phyloP scores from a whole-genome alignment of 2,888 invertebrate species.

The Invenusta paracnida region DNA sequence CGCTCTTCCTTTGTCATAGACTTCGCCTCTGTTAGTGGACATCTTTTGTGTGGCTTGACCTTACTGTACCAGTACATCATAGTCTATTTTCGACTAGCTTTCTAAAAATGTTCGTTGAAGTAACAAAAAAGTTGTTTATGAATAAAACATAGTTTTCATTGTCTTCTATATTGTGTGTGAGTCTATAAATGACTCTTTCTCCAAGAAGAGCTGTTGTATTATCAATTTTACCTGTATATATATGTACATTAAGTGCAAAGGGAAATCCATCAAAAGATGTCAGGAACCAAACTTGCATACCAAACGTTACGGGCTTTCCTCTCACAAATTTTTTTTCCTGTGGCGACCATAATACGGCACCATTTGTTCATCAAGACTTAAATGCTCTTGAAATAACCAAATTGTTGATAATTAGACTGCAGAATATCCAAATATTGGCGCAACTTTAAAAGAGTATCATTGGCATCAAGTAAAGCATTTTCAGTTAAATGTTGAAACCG shows the following conservation, averaged over 20 bases:
- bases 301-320: conserved; percentile 4
- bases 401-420: not conserved
- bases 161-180: conserved; percentile 8
- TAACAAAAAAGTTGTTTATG: conserved; percentile 26
- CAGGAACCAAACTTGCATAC: not conserved
- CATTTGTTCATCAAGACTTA: conserved; percentile 31
- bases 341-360: conserved; percentile 10
- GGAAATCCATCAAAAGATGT: not conserved
- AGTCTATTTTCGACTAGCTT: not conserved
- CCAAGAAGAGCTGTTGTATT: not conserved
- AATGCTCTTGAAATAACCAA: not conserved
- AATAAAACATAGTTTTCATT: not conserved
- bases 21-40: not conserved
- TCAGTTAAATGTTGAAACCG: not conserved
- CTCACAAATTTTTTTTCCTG: not conserved
- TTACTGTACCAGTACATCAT: not conserved
- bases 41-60: not conserved
- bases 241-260: conserved; percentile 15
- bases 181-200: not conserved
- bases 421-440: not conserved
- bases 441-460: not conserved
- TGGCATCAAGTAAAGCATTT: conserved; percentile 2
- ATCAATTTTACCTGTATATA: conserved; percentile 14
- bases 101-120: not conserved
- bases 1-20: not conserved